A percentile compares a stretch with the other conserved stretches of the same genome.
phyloP scores from a whole-genome alignment of 2,888 invertebrate genomes.

The Chaetoderma sp. region DNA sequence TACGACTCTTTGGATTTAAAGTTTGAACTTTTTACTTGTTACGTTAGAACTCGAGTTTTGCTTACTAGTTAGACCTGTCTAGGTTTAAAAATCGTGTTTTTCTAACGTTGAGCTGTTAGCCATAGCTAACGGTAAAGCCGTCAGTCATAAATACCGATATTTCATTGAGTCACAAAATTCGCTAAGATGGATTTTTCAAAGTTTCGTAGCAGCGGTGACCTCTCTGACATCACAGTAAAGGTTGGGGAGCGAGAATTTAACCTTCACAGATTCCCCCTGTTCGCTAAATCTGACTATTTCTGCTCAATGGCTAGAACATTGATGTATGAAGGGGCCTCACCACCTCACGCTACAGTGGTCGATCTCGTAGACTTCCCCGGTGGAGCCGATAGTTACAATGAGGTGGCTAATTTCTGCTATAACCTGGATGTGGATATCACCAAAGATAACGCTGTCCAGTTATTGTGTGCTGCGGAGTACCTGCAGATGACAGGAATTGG shows the following conservation, averaged over 20 bases:
- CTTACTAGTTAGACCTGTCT: too few relatives aligned
- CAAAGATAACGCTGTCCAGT: constrained; percentile 56
- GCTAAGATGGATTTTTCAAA: constrained; percentile 53
- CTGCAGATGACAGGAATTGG: constrained; percentile 62
- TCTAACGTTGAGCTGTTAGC: too few relatives aligned
- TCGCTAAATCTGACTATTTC: constrained; percentile 66
- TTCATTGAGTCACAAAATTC: background rate
- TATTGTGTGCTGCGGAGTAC: constrained; percentile 64
- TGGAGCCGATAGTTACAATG: constrained; percentile 59
- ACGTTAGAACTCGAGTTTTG: too few relatives aligned
- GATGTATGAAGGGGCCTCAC: constrained; percentile 37
- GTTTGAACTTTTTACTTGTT: too few relatives aligned
- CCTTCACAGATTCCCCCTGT: constrained; percentile 68
- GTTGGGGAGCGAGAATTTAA: constrained; percentile 59
- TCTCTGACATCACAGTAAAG: constrained; percentile 65
- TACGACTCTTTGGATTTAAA: too few relatives aligned
- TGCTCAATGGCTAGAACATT: constrained; percentile 50
- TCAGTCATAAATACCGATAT: too few relatives aligned
- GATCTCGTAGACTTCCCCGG: constrained; percentile 65
- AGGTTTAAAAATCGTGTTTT: too few relatives aligned
- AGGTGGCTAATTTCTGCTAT: constrained; percentile 68
- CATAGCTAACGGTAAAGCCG: too few relatives aligned
- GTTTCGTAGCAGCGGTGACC: constrained; percentile 62
- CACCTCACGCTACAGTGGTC: constrained; percentile 31
- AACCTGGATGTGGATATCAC: constrained; percentile 59